phyloP scores from a whole-genome alignment of 1,140 invertebrate genomes.

The Orchesella cincta region DNA sequence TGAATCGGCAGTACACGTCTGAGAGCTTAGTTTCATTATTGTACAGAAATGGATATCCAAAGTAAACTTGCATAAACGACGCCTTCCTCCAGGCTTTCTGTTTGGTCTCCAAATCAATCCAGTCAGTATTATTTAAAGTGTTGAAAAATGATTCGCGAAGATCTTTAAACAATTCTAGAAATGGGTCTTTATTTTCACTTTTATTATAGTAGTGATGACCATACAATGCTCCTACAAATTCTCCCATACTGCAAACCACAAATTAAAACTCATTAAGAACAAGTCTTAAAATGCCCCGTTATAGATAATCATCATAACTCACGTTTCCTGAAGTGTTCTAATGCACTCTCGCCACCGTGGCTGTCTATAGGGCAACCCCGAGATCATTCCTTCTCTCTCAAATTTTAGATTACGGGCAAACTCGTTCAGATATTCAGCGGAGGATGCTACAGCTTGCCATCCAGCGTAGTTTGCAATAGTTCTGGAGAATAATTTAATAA shows the following conservation, averaged over 20 bases:
- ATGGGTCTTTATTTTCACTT: conserved; percentile 45
- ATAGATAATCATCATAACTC: neutral
- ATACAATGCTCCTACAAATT: conserved; percentile 56
- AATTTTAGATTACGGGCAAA: conserved; percentile 20
- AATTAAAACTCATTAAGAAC: too few relatives aligned
- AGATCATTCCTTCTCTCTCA: conserved; percentile 7
- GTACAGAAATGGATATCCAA: conserved; percentile 59
- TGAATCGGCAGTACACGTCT: conserved; percentile 62
- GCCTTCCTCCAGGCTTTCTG: conserved; percentile 47
- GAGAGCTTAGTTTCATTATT: conserved; percentile 65
- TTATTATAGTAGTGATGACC: conserved; percentile 49
- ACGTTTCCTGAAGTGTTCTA: neutral
- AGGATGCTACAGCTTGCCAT: conserved; percentile 53
- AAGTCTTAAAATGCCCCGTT: neutral
- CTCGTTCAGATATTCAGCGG: conserved; percentile 4
- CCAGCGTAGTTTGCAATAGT: conserved; percentile 58
- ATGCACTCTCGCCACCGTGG: conserved; percentile 33
- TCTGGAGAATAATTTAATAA: conserved; percentile 41
- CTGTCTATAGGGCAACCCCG: too few relatives aligned
- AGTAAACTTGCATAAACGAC: conserved; percentile 59
- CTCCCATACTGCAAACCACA: conserved; percentile 53
- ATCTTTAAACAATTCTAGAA: conserved; percentile 60
- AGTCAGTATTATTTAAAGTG: conserved; percentile 58
- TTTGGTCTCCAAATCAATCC: conserved; percentile 62
- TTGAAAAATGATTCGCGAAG: conserved; percentile 60